Percentiles rank a stretch among this genome's conserved stretches.
phyloP scores from a whole-genome alignment of 1,140 invertebrate genomes.

The Drosophila bocqueti region DNA sequence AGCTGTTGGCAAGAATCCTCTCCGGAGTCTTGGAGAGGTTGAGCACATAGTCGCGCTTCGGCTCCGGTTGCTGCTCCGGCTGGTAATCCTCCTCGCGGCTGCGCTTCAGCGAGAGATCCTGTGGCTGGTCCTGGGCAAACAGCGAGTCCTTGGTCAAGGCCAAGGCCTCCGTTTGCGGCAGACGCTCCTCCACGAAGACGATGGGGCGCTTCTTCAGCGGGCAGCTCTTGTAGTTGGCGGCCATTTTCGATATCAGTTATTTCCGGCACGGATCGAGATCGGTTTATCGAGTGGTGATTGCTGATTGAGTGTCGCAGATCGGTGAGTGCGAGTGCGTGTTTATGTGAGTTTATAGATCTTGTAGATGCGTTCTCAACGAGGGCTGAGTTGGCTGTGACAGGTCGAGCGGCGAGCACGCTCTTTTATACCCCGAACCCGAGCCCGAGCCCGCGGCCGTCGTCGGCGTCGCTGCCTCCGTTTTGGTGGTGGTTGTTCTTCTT shows the following conservation, averaged over 20 bases:
- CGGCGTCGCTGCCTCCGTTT: constrained; percentile 42
- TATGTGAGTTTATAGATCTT: constrained; percentile 8
- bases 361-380: constrained; percentile 76
- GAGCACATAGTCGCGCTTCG: constrained; percentile 77
- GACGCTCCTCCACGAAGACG: constrained; percentile 86
- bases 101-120: constrained; percentile 87
- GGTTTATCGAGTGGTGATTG: background rate
- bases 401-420: constrained; percentile 68
- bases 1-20: constrained; percentile 18
- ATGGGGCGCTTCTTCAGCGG: constrained; percentile 95
- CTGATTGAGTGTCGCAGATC: constrained; percentile 1
- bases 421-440: constrained; percentile 76
- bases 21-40: constrained; percentile 75
- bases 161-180: constrained; percentile 76
- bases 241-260: constrained; percentile 52
- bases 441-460: constrained; percentile 38
- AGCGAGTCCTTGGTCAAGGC: constrained; percentile 62
- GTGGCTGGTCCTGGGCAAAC: constrained; percentile 86
- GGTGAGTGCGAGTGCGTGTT: constrained; percentile 7
- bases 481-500: constrained; percentile 83
- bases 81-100: constrained; percentile 58
- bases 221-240: constrained; percentile 92
- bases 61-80: constrained; percentile 31
- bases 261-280: constrained; percentile 24
- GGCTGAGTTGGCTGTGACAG: constrained; percentile 83